Conservation (phyloP, 2,797 vertebrate genomes). For the Tokudaia tokunoshimensis region DNA sequence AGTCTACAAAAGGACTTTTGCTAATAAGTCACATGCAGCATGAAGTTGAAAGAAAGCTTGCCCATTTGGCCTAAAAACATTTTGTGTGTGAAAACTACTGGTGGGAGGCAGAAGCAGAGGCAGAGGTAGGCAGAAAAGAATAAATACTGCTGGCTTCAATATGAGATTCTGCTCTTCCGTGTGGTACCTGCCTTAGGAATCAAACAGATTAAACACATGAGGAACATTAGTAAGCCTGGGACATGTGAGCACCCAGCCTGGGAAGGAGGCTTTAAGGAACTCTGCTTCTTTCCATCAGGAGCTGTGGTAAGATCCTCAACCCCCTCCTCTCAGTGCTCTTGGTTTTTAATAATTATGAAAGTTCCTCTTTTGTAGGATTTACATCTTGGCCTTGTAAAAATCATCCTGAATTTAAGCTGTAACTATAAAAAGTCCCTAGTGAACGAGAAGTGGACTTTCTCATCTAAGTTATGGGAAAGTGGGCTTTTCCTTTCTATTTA, state of each 20-base stretch:
- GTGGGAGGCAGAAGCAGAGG: not conserved
- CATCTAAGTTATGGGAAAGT: slow-evolving; percentile 86
- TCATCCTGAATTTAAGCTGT: slow-evolving; percentile 82
- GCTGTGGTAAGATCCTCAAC: slow-evolving; percentile 79
- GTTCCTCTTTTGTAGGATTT: slow-evolving; percentile 88
- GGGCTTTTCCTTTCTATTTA: slow-evolving; percentile 87
- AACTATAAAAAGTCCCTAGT: slow-evolving; percentile 80
- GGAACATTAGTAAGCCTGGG: not conserved
- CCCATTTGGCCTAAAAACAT: not conserved
- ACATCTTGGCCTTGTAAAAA: slow-evolving; percentile 85
- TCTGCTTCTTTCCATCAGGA: slow-evolving; percentile 68
- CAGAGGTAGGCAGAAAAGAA: slow-evolving; percentile 51
- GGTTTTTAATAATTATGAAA: slow-evolving; percentile 89
- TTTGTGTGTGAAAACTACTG: slow-evolving; percentile 26
- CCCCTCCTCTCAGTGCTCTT: slow-evolving; percentile 86
- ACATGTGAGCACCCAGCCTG: not conserved
- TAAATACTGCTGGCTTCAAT: slow-evolving; percentile 72
- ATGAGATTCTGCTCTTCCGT: slow-evolving; percentile 58
- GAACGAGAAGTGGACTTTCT: slow-evolving; percentile 83
- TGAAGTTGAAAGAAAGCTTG: slow-evolving; percentile 71
- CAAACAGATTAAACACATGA: slow-evolving; percentile 6
- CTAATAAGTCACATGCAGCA: slow-evolving; percentile 59
- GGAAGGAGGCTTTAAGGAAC: slow-evolving; percentile 12
- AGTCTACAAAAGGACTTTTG: slow-evolving; percentile 59
- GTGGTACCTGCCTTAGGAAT: slow-evolving; percentile 62